Base-by-base conservation (phyloP, 2,797 vertebrate genomes). In the Champsocephalus gunnari region DNA sequence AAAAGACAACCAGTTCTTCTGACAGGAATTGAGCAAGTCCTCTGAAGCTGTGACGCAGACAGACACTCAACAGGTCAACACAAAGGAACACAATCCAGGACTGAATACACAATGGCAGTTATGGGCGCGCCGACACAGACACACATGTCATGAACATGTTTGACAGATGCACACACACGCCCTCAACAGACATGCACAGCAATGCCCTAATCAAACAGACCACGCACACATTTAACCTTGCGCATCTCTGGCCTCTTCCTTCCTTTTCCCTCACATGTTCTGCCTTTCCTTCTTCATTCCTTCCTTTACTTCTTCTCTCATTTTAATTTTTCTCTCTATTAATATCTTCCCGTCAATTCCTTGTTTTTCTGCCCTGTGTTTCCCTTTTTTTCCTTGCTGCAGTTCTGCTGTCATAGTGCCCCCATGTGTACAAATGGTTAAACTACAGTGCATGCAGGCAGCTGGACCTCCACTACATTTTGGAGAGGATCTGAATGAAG, bases 351-450 rank as follows among this genome's bases (percentile, higher is more conserved):
- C 38, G 24, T 34, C 58, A 45, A 32, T 60, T 41, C 5, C 12
- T 12, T 17, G 51, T 53, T 38, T 41, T 3, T 38, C 34, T 38
- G 8, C 34, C 34, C 28, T 28, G 28, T 28, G 34, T 38, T 55
- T 24, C 12, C 24, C 51, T 5, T 64, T n/a, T 50, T 66, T 50
- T 66, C 24, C 11, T 65, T 0, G n/a, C 69, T 68, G 66, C 62
- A 77, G 83, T 70, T 63, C 87, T 89, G 88, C 87, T 90, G 83
- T 89, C 74, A 92, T 82, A 91, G 89, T 88, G 91, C 92, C 92
- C 88, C 88, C 92, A 82, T 88, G 90, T 92, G 92, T 87, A 74
- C 75, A 74, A 38, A 83, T 6, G 58, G 3, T 7, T 50, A 48
- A 81, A 90, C 80, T 87, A 59, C 92, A 90, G 28, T 38, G 8